A percentile compares a stretch with the other conserved stretches of the same genome.
Conservation (phyloP, 2,888 invertebrate species). For the Leucozona laternaria region DNA sequence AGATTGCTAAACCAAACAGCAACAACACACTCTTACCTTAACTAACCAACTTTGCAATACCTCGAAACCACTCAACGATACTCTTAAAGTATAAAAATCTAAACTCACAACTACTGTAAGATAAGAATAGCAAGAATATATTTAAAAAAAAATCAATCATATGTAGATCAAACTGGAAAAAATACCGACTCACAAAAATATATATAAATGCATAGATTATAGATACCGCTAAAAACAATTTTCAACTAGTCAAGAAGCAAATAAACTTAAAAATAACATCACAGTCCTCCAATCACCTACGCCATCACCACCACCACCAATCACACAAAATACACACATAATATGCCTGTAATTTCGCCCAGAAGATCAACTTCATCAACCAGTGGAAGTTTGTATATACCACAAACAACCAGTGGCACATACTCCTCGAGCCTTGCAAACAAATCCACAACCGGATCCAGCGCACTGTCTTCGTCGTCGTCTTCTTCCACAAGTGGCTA, state of each 20-base stretch:
- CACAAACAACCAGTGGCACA: slow-evolving; percentile 80
- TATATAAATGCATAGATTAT: slow-evolving; percentile 18
- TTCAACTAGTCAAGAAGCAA: slow-evolving; percentile 49
- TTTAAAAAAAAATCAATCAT: not conserved
- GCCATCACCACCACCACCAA: slow-evolving; percentile 3
- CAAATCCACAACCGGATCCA: slow-evolving; percentile 58
- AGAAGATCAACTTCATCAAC: slow-evolving; percentile 83
- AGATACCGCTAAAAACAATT: slow-evolving; percentile 6
- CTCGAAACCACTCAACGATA: slow-evolving; percentile 57
- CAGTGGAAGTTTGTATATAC: slow-evolving; percentile 83
- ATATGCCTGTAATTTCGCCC: slow-evolving; percentile 84
- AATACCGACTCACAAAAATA: slow-evolving; percentile 10
- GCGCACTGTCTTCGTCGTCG: slow-evolving; percentile 68
- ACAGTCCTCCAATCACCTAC: slow-evolving; percentile 46
- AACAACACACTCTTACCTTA: slow-evolving; percentile 46
- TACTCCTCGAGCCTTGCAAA: slow-evolving; percentile 75
- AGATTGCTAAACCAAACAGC: slow-evolving; percentile 29
- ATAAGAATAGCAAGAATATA: slow-evolving; percentile 44
- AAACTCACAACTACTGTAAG: slow-evolving; percentile 47
- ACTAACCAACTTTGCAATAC: slow-evolving; percentile 46
- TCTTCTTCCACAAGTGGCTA: slow-evolving; percentile 78
- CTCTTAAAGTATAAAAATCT: slow-evolving; percentile 42
- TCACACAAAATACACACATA: slow-evolving; percentile 77
- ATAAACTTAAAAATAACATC: slow-evolving; percentile 7
- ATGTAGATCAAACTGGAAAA: slow-evolving; percentile 2